Conservation (phyloP, 2,888 invertebrate species). For the Meiosimyza platycephala region DNA sequence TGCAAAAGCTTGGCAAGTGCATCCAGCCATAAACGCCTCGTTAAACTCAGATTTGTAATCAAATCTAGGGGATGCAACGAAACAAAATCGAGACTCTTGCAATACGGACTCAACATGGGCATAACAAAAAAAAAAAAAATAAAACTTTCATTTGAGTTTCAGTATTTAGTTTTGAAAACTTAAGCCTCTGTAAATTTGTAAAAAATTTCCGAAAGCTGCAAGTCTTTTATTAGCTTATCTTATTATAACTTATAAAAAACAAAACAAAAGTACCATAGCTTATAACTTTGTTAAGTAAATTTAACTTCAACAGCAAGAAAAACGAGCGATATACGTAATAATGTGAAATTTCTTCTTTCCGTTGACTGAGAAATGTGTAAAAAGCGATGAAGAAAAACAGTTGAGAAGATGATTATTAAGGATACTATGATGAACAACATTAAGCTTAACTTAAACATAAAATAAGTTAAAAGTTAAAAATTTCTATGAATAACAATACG, state of each 20-base stretch:
- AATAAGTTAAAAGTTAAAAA: too few relatives aligned
- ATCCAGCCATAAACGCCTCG: background rate
- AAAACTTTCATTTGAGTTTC: background rate
- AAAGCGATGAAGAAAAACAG: slow-evolving; percentile 23
- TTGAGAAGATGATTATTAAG: too few relatives aligned
- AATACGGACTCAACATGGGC: background rate
- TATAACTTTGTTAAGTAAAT: slow-evolving; percentile 4
- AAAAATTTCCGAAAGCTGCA: background rate
- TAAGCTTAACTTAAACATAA: too few relatives aligned
- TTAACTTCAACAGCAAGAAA: background rate
- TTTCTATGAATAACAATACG: too few relatives aligned
- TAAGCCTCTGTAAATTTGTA: slow-evolving; percentile 20
- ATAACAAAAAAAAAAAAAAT: background rate
- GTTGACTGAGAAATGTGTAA: slow-evolving; percentile 38
- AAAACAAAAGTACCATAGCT: background rate
- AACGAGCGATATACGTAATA: slow-evolving; percentile 25
- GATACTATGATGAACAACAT: too few relatives aligned
- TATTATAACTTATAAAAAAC: background rate
- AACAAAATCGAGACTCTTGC: too few relatives aligned
- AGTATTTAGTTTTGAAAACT: background rate
- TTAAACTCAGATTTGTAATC: too few relatives aligned
- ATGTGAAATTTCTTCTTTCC: slow-evolving; percentile 45
- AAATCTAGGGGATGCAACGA: too few relatives aligned
- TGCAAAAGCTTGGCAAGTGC: slow-evolving; percentile 25
- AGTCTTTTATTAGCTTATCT: background rate